Evolutionary conservation across 1,140 invertebrate species (phyloP).

Genomic region (Drosophila paulistorum): DNA sequence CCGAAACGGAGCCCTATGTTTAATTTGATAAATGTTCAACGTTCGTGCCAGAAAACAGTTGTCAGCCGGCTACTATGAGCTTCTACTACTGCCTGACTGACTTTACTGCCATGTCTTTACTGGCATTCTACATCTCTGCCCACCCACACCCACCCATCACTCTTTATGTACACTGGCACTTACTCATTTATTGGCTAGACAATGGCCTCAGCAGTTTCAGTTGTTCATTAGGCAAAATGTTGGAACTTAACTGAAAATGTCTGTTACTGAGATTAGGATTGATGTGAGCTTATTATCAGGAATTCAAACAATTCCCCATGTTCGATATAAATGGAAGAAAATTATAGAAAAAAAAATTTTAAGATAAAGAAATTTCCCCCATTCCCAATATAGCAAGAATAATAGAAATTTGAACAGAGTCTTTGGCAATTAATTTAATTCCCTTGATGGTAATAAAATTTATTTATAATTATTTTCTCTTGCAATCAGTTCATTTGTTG

Average conservation of each 20-base stretch:
- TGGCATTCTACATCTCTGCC: not conserved
- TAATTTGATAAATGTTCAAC: conserved; percentile 76
- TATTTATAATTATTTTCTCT: no score
- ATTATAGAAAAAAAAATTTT: conserved; percentile 1
- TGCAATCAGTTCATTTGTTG: not conserved
- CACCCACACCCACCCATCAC: not conserved
- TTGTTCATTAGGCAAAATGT: conserved; percentile 52
- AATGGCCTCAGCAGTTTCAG: conserved; percentile 29
- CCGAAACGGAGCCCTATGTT: conserved; percentile 44
- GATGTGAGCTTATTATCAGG: conserved; percentile 70
- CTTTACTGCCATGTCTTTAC: conserved; percentile 16
- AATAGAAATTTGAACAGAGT: not conserved
- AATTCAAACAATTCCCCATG: conserved; percentile 27
- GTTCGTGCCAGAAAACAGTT: conserved; percentile 76
- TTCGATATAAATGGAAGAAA: not conserved
- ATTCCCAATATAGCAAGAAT: not conserved
- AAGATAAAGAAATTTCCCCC: no score
- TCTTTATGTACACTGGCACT: conserved; percentile 35
- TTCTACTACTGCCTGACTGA: conserved; percentile 4
- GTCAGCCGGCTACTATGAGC: conserved; percentile 47
- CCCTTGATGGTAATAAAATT: no score
- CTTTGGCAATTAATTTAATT: no score
- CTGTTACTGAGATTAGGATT: conserved; percentile 57
- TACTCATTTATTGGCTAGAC: conserved; percentile 68
- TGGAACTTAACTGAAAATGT: conserved; percentile 42